These are phyloP conservation scores for Eristalis tenax DNA, from an alignment of 2,888 invertebrate genomes.

Conservation along the genomic window DNA sequence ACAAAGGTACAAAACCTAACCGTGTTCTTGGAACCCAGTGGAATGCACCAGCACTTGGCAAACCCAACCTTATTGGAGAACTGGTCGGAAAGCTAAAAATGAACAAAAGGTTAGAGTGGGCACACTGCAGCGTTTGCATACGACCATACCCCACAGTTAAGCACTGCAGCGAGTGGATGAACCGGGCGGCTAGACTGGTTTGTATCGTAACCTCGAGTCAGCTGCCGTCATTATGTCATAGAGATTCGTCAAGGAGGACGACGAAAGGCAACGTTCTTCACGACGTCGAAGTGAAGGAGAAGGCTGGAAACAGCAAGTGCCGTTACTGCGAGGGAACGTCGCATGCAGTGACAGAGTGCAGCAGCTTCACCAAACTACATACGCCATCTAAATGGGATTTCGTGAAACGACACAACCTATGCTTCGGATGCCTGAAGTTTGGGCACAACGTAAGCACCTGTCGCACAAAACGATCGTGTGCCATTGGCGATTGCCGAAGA, in stretches of 20 bases:
- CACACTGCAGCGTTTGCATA: constrained; percentile 7
- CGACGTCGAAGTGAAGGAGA: neutral
- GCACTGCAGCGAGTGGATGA: constrained; percentile 28
- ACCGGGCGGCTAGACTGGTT: constrained; percentile 2
- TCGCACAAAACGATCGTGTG: too few species aligned
- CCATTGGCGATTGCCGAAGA: too few species aligned
- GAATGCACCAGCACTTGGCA: constrained; percentile 31
- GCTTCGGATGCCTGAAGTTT: neutral
- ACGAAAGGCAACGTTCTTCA: neutral
- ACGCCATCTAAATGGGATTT: constrained; percentile 4
- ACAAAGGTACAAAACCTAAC: constrained; percentile 27
- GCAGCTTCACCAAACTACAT: neutral
- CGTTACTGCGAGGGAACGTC: neutral
- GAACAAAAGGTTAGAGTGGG: constrained; percentile 49
- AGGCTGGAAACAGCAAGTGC: neutral
- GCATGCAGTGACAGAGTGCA: neutral
- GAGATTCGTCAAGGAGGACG: neutral
- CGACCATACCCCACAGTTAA: constrained; percentile 15
- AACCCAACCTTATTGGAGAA: constrained; percentile 38
- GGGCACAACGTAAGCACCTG: too few species aligned
- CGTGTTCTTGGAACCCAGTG: constrained; percentile 20
- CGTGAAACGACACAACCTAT: neutral
- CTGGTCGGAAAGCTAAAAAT: constrained; percentile 26
- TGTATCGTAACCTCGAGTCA: constrained; percentile 2
- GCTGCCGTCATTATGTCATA: neutral